Evolutionary conservation across 2,888 invertebrate species (phyloP).

Genomic region (Oscheius myriophilus): DNA sequence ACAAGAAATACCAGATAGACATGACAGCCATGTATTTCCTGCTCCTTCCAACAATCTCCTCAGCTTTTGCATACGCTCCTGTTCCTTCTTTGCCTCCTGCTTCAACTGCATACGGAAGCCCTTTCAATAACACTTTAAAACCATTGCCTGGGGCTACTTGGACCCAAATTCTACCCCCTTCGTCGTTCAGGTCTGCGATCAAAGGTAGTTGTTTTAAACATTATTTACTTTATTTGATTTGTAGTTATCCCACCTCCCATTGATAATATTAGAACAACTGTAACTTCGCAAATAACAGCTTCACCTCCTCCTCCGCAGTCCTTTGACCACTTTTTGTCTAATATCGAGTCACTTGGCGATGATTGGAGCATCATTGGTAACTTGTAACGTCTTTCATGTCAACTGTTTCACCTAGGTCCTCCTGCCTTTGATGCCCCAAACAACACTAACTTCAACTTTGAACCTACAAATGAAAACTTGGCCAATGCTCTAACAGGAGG

Average conservation of each 20-base stretch:
- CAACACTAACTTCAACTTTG: slow-evolving; percentile 6
- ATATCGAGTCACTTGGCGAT: slow-evolving; percentile 10
- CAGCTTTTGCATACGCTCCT: slow-evolving; percentile 12
- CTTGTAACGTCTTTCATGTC: not conserved
- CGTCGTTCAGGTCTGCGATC: too few relatives aligned
- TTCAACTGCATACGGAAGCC: slow-evolving; percentile 16
- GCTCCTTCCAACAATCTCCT: not conserved
- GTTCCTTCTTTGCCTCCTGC: slow-evolving; percentile 16
- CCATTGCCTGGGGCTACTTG: too few relatives aligned
- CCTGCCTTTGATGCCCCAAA: not conserved
- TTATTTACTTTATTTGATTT: too few relatives aligned
- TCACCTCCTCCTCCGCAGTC: slow-evolving; percentile 21
- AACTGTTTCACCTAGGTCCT: slow-evolving; percentile 3
- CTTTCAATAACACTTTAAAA: not conserved
- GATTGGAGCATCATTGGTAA: slow-evolving; percentile 19
- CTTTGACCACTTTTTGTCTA: slow-evolving; percentile 17
- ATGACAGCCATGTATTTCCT: too few relatives aligned
- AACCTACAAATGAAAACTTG: slow-evolving; percentile 11
- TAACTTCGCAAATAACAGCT: slow-evolving; percentile 2
- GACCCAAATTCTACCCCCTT: too few relatives aligned
- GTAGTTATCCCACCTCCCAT: too few relatives aligned
- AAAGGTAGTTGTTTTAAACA: too few relatives aligned
- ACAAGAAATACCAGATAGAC: too few relatives aligned
- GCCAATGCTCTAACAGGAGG: slow-evolving; percentile 21
- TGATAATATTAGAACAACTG: too few relatives aligned